Base-by-base conservation (phyloP, 2,113 vertebrate species). In the Beaufortia kweichowensis region DNA sequence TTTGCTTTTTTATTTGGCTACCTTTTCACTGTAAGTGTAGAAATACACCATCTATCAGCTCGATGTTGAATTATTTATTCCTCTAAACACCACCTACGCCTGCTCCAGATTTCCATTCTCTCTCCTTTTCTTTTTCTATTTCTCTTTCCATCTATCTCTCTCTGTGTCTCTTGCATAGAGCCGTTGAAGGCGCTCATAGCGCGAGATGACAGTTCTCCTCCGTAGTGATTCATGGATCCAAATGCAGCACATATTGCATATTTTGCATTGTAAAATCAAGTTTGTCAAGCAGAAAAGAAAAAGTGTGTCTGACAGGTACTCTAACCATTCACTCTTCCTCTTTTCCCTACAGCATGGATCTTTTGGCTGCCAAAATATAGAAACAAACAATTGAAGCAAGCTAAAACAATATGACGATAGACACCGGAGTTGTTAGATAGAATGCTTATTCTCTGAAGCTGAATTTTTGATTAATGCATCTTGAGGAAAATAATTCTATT, bases 81-180 rank as follows among this genome's bases (percentile, higher is more conserved):
- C 87, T 90, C 90, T 90, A 86, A 91, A 92, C 86, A 89, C 88
- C 89, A 81, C 89, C 89, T 89, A 91, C 89, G 84, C 88, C 85
- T 89, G 87, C 86, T 90, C 86, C 61, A 53, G 84, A 86, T 86
- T 70, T 86, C 77, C 68, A 72, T 76, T 85, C 74, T 26, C 83
- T 82, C 84, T 87, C 87, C 88, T 78, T 87, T 85, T 87, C 86
- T 78, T 83, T 89, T 85, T 88, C 82, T 53, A 29, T 62, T 69
- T 81, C 66, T 70, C 59, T 43, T 39, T 41, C 65, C 46, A 29
- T 57, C 48, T 76, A 75, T 67, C 43, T 57, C 66, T 79, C 77
- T 86, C 75, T 26, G 82, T 84, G 80, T 76, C 24, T 82, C 15
- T 61, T 33, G 56, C 15, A 41, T 26, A 50, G 66, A 39, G 88